phyloP scores from a whole-genome alignment of 2,888 invertebrate genomes.

The Synanthedon formicaeformis region DNA sequence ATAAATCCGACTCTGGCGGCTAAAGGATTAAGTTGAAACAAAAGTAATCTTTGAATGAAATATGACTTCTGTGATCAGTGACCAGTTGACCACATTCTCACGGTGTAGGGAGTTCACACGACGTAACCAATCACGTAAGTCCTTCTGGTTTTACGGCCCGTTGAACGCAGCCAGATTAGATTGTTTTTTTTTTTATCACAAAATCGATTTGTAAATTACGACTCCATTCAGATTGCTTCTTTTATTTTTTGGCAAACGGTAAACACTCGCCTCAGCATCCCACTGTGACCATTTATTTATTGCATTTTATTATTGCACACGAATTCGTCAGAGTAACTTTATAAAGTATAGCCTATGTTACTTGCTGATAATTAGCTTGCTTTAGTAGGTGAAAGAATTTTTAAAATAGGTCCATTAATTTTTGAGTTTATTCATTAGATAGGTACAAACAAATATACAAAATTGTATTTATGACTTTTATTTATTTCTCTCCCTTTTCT shows the following conservation, averaged over 20 bases:
- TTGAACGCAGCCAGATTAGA: constrained; percentile 27
- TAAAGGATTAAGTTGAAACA: background rate
- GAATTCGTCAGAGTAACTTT: too few species aligned
- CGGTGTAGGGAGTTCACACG: constrained; percentile 33
- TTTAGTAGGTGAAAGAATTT: too few species aligned
- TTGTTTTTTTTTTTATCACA: constrained; percentile 16
- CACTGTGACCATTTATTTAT: constrained; percentile 6
- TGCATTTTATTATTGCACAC: background rate
- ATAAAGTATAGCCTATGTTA: too few species aligned
- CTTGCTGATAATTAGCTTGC: too few species aligned
- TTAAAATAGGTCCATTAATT: too few species aligned
- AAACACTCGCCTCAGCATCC: constrained; percentile 3
- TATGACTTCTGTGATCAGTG: background rate
- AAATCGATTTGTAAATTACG: constrained; percentile 23
- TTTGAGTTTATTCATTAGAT: too few species aligned
- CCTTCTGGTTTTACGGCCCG: constrained; percentile 59
- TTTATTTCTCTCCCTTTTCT: too few species aligned
- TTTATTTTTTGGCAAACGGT: constrained; percentile 6
- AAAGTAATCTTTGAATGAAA: background rate
- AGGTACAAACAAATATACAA: too few species aligned
- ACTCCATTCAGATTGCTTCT: constrained; percentile 12
- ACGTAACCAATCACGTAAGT: constrained; percentile 32
- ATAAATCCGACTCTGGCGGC: too few species aligned
- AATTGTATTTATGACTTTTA: too few species aligned
- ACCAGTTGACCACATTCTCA: constrained; percentile 7